Conservation (phyloP, 2,888 invertebrate genomes). For the Nephrotoma flavescens region DNA sequence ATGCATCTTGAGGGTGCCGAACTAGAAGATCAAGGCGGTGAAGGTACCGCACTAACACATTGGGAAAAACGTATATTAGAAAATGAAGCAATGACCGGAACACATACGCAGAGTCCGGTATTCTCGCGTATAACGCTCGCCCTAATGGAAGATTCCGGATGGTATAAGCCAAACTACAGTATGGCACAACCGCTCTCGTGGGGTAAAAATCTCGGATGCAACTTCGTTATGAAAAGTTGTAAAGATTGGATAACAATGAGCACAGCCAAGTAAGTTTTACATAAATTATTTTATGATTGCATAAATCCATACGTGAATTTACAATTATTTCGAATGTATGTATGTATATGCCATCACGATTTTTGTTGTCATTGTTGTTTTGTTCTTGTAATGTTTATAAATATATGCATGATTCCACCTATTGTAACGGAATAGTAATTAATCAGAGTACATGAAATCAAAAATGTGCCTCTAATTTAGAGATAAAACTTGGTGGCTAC, state of each 20-base stretch:
- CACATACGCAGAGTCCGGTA: constrained; percentile 94
- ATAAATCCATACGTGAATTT: not conserved
- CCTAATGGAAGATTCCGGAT: constrained; percentile 95
- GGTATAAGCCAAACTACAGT: constrained; percentile 84
- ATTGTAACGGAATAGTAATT: not conserved
- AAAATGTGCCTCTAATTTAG: not conserved
- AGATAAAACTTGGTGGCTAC: not conserved
- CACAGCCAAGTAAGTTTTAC: constrained; percentile 41
- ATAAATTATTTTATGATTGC: not conserved
- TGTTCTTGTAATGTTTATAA: not conserved
- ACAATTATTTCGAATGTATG: not conserved
- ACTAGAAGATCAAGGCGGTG: constrained; percentile 94
- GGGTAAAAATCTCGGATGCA: constrained; percentile 85
- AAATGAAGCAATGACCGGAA: constrained; percentile 99
- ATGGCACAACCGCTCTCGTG: constrained; percentile 79
- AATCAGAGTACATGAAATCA: not conserved
- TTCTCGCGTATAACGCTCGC: constrained; percentile 92
- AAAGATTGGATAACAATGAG: constrained; percentile 87
- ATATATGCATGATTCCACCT: not conserved
- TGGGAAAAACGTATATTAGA: constrained; percentile 99
- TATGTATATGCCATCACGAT: not conserved
- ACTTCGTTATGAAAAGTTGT: constrained; percentile 87
- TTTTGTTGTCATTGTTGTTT: not conserved
- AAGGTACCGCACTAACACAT: constrained; percentile 92
- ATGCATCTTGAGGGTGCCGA: constrained; percentile 85